Percentiles rank a stretch among this genome's conserved stretches.
Evolutionary conservation across 1,140 invertebrate species (phyloP).

Genomic region (Spodoptera frugiperda): DNA sequence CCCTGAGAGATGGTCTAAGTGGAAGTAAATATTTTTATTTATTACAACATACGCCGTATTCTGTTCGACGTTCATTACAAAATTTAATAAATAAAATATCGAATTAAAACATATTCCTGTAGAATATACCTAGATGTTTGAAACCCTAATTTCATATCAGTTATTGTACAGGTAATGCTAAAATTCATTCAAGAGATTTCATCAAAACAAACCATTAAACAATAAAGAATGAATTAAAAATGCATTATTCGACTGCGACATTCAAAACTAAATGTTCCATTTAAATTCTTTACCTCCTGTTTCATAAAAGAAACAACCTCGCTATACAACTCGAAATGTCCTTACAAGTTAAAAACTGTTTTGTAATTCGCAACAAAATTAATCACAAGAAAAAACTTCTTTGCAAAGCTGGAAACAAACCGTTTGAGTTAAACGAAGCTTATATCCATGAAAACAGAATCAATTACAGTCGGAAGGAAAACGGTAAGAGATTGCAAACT

Average conservation of each 20-base stretch:
- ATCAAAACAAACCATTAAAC: too few relatives aligned
- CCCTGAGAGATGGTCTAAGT: too few relatives aligned
- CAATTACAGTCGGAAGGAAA: slow-evolving; percentile 8
- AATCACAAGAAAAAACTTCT: slow-evolving; percentile 28
- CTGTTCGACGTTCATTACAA: too few relatives aligned
- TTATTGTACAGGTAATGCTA: too few relatives aligned
- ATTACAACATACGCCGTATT: too few relatives aligned
- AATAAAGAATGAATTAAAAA: background rate
- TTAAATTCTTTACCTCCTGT: background rate
- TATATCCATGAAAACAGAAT: slow-evolving; percentile 35
- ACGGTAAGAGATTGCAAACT: background rate
- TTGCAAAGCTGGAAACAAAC: slow-evolving; percentile 30
- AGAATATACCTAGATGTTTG: too few relatives aligned
- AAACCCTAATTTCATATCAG: too few relatives aligned
- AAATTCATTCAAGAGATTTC: too few relatives aligned
- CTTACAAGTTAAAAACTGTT: slow-evolving; percentile 33
- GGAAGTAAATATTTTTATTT: too few relatives aligned
- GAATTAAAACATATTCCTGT: too few relatives aligned
- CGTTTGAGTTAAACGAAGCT: slow-evolving; percentile 31
- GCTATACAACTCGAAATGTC: slow-evolving; percentile 37
- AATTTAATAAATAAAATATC: too few relatives aligned
- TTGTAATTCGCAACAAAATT: slow-evolving; percentile 36
- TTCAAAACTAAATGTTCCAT: background rate
- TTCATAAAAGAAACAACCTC: slow-evolving; percentile 6
- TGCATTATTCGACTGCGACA: slow-evolving; percentile 5